Conservation (phyloP, 2,888 invertebrate species). For the Nemoura dubitans region DNA sequence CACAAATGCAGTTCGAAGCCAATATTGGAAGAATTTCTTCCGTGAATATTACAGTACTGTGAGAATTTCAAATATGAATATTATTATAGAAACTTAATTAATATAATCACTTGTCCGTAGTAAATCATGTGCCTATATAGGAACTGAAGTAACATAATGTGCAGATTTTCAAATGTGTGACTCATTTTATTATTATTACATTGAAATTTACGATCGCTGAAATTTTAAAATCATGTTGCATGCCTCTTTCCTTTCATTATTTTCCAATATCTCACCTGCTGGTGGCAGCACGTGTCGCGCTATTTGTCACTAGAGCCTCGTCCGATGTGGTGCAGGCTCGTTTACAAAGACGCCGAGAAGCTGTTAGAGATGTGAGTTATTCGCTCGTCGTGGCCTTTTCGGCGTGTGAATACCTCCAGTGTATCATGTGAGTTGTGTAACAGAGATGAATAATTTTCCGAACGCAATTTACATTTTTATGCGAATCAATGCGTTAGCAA, state of each 20-base stretch:
- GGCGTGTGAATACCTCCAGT: neutral
- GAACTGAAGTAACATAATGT: neutral
- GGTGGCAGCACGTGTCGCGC: neutral
- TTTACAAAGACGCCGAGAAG: no score
- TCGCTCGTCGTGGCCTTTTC: neutral
- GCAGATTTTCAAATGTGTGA: neutral
- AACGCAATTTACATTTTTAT: neutral
- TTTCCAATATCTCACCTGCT: neutral
- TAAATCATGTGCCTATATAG: neutral
- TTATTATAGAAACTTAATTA: no score
- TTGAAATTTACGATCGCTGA: neutral
- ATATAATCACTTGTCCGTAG: neutral
- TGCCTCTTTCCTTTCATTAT: neutral
- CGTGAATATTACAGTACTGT: no score
- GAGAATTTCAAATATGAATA: neutral
- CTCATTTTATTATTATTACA: neutral
- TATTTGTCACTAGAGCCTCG: neutral
- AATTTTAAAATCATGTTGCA: neutral
- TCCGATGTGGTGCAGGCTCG: no score
- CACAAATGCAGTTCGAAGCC: no score
- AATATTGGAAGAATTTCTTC: no score
- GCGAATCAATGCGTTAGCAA: neutral
- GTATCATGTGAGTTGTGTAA: neutral
- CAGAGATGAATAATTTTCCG: neutral
- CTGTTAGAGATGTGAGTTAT: conserved; percentile 1